Evolutionary conservation across 1,140 invertebrate genomes (phyloP).

Genomic region (Lepidotrigona ventralis): DNA sequence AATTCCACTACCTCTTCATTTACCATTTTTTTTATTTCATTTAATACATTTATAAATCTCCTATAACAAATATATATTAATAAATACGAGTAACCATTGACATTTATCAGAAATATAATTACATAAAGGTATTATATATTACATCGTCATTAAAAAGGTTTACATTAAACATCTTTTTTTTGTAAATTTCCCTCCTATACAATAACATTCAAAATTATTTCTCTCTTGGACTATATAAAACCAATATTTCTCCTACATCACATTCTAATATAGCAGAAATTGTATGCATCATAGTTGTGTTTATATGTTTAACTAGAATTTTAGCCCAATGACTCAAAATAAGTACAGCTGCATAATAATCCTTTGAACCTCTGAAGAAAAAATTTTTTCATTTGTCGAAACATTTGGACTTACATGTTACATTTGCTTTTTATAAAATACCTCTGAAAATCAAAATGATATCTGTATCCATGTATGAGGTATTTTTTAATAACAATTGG

Average conservation of each 20-base stretch:
- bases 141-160: not conserved
- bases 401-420: not conserved
- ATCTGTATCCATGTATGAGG: conserved; percentile 52
- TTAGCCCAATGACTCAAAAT: conserved; percentile 61
- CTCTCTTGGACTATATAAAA: conserved; percentile 48
- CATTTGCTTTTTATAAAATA: conserved; percentile 30
- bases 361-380: conserved; percentile 46
- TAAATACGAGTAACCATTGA: not conserved
- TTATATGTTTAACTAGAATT: conserved; percentile 54
- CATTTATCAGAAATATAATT: conserved; percentile 9
- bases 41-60: conserved; percentile 25
- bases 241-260: conserved; percentile 51
- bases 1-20: conserved; percentile 71
- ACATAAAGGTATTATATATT: not conserved
- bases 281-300: conserved; percentile 57
- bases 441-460: conserved; percentile 62
- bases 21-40: conserved; percentile 67
- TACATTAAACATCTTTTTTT: conserved; percentile 4
- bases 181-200: not conserved
- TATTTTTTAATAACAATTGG: conserved; percentile 49
- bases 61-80: conserved; percentile 3
- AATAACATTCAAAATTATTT: conserved; percentile 10
- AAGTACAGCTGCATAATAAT: conserved; percentile 57
- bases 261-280: conserved; percentile 59
- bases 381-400: not conserved